These are phyloP conservation scores for Macroteleia sp. DNA, from an alignment of 2,888 invertebrate genomes.

Conservation along the genomic window DNA sequence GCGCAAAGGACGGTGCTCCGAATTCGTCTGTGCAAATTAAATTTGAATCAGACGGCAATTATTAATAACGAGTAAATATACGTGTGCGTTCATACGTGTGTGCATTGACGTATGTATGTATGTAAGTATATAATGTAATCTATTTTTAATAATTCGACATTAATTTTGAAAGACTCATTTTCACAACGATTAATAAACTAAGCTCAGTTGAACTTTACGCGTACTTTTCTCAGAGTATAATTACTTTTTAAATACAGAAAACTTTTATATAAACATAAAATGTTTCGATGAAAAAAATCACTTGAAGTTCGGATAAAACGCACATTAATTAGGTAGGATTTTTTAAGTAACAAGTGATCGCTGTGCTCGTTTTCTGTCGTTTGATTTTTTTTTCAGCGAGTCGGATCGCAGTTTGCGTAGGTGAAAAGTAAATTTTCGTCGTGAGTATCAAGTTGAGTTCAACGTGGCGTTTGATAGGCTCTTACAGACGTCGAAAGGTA, in stretches of 20 bases:
- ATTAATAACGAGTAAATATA: no score
- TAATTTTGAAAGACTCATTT: no score
- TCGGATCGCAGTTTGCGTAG: conserved; percentile 27
- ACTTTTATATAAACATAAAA: conserved; percentile 48
- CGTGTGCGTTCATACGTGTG: no score
- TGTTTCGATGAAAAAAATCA: conserved; percentile 20
- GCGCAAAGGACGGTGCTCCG: no score
- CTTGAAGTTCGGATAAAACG: conserved; percentile 5
- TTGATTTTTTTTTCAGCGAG: conserved; percentile 14
- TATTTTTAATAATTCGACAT: no score
- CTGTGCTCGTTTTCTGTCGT: neutral
- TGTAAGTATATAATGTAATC: no score
- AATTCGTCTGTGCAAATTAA: no score
- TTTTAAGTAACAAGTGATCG: conserved; percentile 38
- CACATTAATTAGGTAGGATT: conserved; percentile 53
- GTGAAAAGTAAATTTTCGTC: conserved; percentile 43
- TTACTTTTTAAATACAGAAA: conserved; percentile 11
- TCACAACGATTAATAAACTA: conserved; percentile 33
- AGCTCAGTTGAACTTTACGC: conserved; percentile 26
- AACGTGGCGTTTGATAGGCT: conserved; percentile 50
- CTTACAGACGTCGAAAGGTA: conserved; percentile 56
- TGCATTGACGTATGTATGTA: no score
- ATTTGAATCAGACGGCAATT: no score
- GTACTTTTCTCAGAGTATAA: conserved; percentile 25
- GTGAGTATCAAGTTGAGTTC: conserved; percentile 43